phyloP scores from a whole-genome alignment of 2,797 vertebrate genomes.

The Vireo griseus region DNA sequence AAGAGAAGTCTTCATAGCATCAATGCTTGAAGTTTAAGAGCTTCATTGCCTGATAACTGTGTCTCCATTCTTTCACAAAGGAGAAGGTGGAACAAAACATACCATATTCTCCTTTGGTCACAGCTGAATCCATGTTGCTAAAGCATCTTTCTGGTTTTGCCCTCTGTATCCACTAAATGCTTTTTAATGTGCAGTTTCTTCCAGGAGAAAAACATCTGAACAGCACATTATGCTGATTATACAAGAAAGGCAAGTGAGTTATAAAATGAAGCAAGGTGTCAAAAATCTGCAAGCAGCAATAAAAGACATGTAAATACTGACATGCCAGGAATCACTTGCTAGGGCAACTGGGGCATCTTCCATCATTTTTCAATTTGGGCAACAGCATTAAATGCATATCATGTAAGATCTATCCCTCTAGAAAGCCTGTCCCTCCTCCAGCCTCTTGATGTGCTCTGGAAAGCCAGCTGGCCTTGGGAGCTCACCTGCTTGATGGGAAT shows the following conservation, averaged over 20 bases:
- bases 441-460: rapidly evolving
- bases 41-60: background rate
- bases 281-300: background rate
- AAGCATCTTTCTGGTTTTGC: background rate
- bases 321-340: background rate
- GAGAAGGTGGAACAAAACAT: background rate
- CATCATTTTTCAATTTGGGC: background rate
- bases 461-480: rapidly evolving
- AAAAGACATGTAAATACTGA: background rate
- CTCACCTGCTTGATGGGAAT: conserved; percentile 88
- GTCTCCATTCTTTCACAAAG: background rate
- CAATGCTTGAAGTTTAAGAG: background rate
- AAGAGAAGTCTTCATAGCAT: background rate
- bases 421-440: background rate
- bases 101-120: background rate
- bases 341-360: background rate
- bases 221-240: background rate
- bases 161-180: background rate
- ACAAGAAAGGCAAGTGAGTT: background rate
- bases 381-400: background rate
- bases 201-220: background rate
- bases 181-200: background rate
- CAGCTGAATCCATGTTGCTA: background rate
- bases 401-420: rapidly evolving
- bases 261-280: background rate